A percentile compares a stretch with the other conserved stretches of the same genome.
These are phyloP conservation scores for Emys orbicularis DNA, from an alignment of 2,797 vertebrate species.

Conservation along the genomic window DNA sequence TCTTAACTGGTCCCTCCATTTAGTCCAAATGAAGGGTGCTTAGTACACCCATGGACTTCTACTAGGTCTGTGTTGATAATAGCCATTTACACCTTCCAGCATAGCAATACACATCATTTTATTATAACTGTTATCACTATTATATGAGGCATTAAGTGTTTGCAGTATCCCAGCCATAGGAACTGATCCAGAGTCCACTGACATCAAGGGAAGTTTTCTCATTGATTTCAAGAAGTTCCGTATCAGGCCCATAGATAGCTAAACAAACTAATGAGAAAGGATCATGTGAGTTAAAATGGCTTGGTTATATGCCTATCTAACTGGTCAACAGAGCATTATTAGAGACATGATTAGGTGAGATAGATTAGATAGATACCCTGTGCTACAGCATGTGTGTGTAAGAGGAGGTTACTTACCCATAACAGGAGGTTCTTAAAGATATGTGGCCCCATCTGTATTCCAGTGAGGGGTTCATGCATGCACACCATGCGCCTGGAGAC, in stretches of 20 bases:
- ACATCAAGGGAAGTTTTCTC: neutral
- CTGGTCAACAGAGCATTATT: neutral
- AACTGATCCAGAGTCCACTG: neutral
- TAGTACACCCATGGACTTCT: neutral
- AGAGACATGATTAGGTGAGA: neutral
- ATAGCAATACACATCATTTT: neutral
- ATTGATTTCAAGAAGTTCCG: neutral
- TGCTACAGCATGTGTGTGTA: neutral
- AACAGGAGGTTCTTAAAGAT: neutral
- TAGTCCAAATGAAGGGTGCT: neutral
- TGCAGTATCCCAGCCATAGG: neutral
- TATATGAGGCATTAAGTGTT: neutral
- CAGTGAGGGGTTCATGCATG: neutral
- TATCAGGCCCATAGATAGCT: neutral
- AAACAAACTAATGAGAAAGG: neutral
- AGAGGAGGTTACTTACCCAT: neutral
- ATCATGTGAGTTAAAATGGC: neutral
- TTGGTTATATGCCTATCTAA: neutral
- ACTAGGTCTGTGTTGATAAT: neutral
- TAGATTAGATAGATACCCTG: neutral
- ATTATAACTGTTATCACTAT: neutral
- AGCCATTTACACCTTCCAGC: neutral
- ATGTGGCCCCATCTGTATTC: neutral
- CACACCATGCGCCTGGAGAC: no score
- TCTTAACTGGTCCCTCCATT: neutral